phyloP scores from a whole-genome alignment of 2,888 invertebrate species.

The Tyria jacobaeae region DNA sequence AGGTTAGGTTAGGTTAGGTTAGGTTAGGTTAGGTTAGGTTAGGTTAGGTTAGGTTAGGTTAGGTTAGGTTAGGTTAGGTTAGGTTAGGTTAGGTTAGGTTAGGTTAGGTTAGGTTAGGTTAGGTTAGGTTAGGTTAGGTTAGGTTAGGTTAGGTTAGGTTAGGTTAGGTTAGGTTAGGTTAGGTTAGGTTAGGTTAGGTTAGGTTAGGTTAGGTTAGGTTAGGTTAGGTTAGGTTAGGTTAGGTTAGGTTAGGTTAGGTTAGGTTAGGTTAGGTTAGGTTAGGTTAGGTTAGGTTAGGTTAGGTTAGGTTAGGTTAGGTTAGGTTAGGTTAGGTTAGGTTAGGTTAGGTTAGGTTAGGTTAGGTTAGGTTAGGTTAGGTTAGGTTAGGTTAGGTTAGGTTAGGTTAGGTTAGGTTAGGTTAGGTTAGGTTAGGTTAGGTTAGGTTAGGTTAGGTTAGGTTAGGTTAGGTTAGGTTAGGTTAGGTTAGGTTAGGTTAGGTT shows the following conservation, averaged over 20 bases:
- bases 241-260: slow-evolving; percentile 14
- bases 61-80: slow-evolving; percentile 15
- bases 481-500: slow-evolving; percentile 31
- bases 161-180: slow-evolving; percentile 43
- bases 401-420: slow-evolving; percentile 20
- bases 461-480: slow-evolving; percentile 29
- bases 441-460: slow-evolving; percentile 26
- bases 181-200: slow-evolving; percentile 41
- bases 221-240: slow-evolving; percentile 33
- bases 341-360: slow-evolving; percentile 44
- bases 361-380: slow-evolving; percentile 35
- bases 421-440: slow-evolving; percentile 30
- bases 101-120: slow-evolving; percentile 16
- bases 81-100: slow-evolving; percentile 26
- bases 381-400: slow-evolving; percentile 18
- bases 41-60: slow-evolving; percentile 16
- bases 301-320: slow-evolving; percentile 45
- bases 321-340: slow-evolving; percentile 45
- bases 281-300: slow-evolving; percentile 44
- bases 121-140: slow-evolving; percentile 24
- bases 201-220: slow-evolving; percentile 25
- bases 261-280: slow-evolving; percentile 5
- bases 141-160: slow-evolving; percentile 37
- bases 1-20: slow-evolving; percentile 22
- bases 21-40: slow-evolving; percentile 21